Conservation (phyloP, 1,140 invertebrate genomes). For the Diploscapter pachys region DNA sequence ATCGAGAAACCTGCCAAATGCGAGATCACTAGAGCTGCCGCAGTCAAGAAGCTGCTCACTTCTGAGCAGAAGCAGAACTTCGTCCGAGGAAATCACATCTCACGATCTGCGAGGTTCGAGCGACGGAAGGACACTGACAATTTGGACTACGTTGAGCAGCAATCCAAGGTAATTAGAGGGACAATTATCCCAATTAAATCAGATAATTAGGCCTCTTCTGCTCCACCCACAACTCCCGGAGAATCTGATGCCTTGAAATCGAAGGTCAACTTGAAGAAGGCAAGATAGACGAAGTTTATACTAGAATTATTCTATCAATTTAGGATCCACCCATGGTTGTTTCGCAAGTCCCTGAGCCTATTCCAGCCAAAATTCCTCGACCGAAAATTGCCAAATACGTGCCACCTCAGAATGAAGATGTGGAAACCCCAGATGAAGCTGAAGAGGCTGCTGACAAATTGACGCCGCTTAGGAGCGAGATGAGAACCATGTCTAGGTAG, state of each 20-base stretch:
- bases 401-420: constrained; percentile 22
- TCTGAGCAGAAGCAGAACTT: constrained; percentile 28
- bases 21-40: constrained; percentile 4
- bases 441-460: constrained; percentile 39
- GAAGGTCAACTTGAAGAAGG: constrained; percentile 36
- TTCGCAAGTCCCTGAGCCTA: constrained; percentile 33
- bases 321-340: constrained; percentile 23
- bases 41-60: constrained; percentile 29
- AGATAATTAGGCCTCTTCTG: not conserved
- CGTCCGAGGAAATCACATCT: constrained; percentile 4
- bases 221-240: constrained; percentile 13
- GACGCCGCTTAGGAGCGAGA: constrained; percentile 37
- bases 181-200: not conserved
- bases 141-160: constrained; percentile 16
- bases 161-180: too few relatives aligned
- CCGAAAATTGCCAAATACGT: constrained; percentile 37
- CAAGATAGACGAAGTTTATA: not conserved
- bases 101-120: constrained; percentile 27
- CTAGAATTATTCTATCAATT: too few relatives aligned
- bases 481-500: constrained; percentile 15
- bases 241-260: constrained; percentile 32
- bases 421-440: constrained; percentile 40
- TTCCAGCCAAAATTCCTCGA: constrained; percentile 37
- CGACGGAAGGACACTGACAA: constrained; percentile 18
- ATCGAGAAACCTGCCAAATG: constrained; percentile 12